phyloP scores from a whole-genome alignment of 2,797 vertebrate species.

The Sebastes trivittatus region DNA sequence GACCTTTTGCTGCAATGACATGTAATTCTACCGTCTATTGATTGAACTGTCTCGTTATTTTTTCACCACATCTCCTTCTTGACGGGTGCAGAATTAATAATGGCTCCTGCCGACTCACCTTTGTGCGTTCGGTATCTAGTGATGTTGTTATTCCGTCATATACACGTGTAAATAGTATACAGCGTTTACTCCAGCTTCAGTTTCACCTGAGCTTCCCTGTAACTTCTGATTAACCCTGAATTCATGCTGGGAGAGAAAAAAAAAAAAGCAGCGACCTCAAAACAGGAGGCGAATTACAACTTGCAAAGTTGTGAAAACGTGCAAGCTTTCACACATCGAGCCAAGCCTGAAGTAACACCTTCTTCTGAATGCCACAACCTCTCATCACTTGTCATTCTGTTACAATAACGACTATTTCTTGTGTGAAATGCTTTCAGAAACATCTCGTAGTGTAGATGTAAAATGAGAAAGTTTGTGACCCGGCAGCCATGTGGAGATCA shows the following conservation, averaged over 20 bases:
- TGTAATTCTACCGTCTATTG: neutral
- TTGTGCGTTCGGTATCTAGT: neutral
- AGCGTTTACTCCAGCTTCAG: neutral
- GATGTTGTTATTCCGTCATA: neutral
- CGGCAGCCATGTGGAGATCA: no score
- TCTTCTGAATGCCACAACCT: neutral
- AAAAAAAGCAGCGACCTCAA: neutral
- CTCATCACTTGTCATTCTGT: neutral
- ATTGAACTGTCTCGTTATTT: neutral
- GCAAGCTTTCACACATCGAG: neutral
- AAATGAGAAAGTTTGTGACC: no score
- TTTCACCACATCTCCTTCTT: neutral
- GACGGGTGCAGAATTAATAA: neutral
- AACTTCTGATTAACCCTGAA: neutral
- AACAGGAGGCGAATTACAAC: neutral
- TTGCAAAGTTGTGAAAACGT: neutral
- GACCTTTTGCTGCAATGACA: neutral
- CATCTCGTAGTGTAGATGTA: no score
- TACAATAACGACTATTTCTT: no score
- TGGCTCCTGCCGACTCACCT: neutral
- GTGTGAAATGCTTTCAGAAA: fast-evolving
- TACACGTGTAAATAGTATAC: neutral
- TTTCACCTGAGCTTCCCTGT: neutral
- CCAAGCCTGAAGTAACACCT: neutral
- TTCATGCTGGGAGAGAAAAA: neutral